Conservation (phyloP, 2,888 invertebrate species). For the Ptychoptera albimana region DNA sequence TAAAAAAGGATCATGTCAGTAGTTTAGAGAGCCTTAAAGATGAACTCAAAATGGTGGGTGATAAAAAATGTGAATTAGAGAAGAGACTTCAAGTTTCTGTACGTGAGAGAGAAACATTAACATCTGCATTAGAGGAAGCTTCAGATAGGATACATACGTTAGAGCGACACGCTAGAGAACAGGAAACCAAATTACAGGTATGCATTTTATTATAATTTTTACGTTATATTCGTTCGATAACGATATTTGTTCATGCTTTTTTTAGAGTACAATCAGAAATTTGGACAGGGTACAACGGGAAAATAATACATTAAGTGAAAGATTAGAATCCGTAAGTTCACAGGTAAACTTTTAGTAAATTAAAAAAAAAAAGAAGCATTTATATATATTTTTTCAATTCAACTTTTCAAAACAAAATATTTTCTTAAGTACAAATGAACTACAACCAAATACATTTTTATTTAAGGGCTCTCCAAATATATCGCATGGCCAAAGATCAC, state of each 20-base stretch:
- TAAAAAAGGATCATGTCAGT: constrained; percentile 69
- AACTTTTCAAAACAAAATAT: neutral
- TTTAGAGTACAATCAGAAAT: constrained; percentile 44
- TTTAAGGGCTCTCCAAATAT: constrained; percentile 8
- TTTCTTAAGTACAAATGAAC: no score
- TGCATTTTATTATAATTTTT: constrained; percentile 7
- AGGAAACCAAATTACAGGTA: constrained; percentile 40
- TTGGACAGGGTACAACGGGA: constrained; percentile 54
- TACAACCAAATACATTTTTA: no score
- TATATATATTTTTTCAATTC: neutral
- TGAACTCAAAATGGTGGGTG: constrained; percentile 69
- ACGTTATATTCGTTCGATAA: constrained; percentile 4
- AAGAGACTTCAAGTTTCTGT: constrained; percentile 56
- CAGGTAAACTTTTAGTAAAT: neutral
- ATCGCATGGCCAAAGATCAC: constrained; percentile 38
- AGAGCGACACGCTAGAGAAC: constrained; percentile 68
- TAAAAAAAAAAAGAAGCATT: neutral
- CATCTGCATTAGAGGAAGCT: constrained; percentile 73
- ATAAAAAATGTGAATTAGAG: constrained; percentile 74
- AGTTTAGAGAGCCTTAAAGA: constrained; percentile 77
- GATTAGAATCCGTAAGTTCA: constrained; percentile 42
- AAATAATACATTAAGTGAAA: constrained; percentile 52
- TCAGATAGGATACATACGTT: constrained; percentile 74
- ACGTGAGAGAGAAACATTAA: constrained; percentile 65
- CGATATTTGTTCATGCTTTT: neutral